Evolutionary conservation across 2,113 vertebrate species (phyloP).

Genomic region (Thalassoma bifasciatum): DNA sequence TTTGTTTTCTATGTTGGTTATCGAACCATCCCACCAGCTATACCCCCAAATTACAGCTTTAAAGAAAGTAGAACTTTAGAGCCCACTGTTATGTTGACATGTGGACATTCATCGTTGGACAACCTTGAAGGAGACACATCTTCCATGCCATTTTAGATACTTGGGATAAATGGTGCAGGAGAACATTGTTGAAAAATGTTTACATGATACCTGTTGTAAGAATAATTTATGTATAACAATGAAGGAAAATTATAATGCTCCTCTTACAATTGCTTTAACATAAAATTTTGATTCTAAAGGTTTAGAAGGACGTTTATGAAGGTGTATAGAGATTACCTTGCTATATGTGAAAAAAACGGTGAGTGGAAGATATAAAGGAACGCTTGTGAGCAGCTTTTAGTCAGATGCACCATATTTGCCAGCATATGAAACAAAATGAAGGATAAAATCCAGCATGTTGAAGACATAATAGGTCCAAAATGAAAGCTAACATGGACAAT

Average conservation of each 20-base stretch:
- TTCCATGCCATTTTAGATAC: background rate
- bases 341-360: conserved; percentile 33
- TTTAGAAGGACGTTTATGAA: conserved; percentile 62
- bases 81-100: background rate
- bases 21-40: conserved; percentile 11
- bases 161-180: conserved; percentile 12
- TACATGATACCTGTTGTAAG: conserved; percentile 37
- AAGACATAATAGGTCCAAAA: conserved; percentile 1
- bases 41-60: conserved; percentile 6
- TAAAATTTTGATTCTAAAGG: conserved; percentile 48
- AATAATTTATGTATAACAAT: conserved; percentile 50
- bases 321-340: conserved; percentile 40
- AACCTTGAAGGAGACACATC: background rate
- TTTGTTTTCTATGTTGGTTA: conserved; percentile 29
- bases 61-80: conserved; percentile 12
- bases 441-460: conserved; percentile 36
- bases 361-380: conserved; percentile 22
- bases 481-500: conserved; percentile 8
- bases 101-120: background rate
- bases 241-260: conserved; percentile 51
- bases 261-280: conserved; percentile 49
- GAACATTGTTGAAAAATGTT: conserved; percentile 40
- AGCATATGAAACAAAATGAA: conserved; percentile 53
- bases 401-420: conserved; percentile 28
- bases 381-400: conserved; percentile 26